Evolutionary conservation across 2,888 invertebrate genomes (phyloP), one percentile per base, ranked within the genome.

Genomic region (Mythimna albipuncta): DNA sequence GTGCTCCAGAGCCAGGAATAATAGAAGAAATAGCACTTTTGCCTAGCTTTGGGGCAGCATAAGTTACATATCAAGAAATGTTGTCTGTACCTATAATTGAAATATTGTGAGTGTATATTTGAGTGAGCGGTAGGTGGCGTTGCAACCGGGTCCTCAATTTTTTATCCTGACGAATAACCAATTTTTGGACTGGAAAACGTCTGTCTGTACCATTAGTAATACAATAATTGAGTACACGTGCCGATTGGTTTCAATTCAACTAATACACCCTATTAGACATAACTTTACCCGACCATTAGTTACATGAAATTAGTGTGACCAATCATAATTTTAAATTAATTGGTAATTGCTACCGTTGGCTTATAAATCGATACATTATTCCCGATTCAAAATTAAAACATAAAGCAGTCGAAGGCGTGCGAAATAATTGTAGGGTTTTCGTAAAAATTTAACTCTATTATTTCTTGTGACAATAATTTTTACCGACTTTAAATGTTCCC

Each of bases 271-370:
- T 26, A 69, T 74, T 68, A 74, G 64, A 75, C 35, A 65, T 62
- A 70, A 79, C 79, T 83, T 65, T 68, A 79, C 55, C 47, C 7
- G 6, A 52, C 19, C 62, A 10, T 59, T 81, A 70, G 70, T 72
- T 69, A 71, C 26, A n/a, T 38, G 71, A 79, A 81, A 81, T 81
- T 83, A 69, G 81, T 79, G 66, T 71, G 81, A 83, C 83, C 83
- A 83, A 83, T 81, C 76, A 81, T 75, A 83, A 81, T 83, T 81
- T 79, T 41, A 79, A 83, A 81, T 80, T 79, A 81, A 83, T 81
- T 83, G 67, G 75, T 83, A 83, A 81, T 83, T 81, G 83, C 83
- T 79, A 79, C 75, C 55, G 70, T 63, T 3, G 68, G 71, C 44
- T 76, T 79, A 82, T 70, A 79, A 85, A 79, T 79, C 44, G 76